phyloP scores from a whole-genome alignment of 2,797 vertebrate genomes.

The Lacerta agilis region DNA sequence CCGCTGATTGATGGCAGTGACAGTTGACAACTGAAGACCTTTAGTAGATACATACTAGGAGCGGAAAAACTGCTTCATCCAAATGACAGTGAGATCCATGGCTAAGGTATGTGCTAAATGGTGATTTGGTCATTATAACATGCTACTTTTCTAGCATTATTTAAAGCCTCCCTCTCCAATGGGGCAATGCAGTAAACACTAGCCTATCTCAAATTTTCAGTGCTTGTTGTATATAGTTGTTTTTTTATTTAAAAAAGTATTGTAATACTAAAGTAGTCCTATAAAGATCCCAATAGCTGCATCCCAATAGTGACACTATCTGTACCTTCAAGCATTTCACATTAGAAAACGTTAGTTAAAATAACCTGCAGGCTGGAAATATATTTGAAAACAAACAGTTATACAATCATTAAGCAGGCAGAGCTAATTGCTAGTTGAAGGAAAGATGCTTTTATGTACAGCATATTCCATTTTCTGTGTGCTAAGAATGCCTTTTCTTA shows the following conservation, averaged over 20 bases:
- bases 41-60: constrained; percentile 11
- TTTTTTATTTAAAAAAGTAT: not conserved
- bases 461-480: constrained; percentile 10
- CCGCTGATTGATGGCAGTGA: not conserved
- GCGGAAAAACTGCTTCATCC: not conserved
- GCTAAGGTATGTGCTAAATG: not conserved
- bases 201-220: not conserved
- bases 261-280: not conserved
- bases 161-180: constrained; percentile 5
- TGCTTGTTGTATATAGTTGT: not conserved
- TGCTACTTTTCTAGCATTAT: not conserved
- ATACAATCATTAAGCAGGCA: constrained; percentile 40
- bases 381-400: constrained; percentile 38
- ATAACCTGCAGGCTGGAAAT: constrained; percentile 13
- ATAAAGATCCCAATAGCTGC: not conserved
- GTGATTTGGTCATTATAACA: not conserved
- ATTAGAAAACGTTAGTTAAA: constrained; percentile 35
- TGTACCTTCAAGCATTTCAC: not conserved
- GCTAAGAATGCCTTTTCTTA: constrained; percentile 13
- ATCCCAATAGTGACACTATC: not conserved
- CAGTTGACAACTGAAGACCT: not conserved
- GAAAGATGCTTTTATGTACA: not conserved
- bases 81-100: constrained; percentile 24
- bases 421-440: not conserved
- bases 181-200: not conserved